These are phyloP conservation scores for Rapana venosa DNA, from an alignment of 2,888 invertebrate genomes.

Conservation along the genomic window DNA sequence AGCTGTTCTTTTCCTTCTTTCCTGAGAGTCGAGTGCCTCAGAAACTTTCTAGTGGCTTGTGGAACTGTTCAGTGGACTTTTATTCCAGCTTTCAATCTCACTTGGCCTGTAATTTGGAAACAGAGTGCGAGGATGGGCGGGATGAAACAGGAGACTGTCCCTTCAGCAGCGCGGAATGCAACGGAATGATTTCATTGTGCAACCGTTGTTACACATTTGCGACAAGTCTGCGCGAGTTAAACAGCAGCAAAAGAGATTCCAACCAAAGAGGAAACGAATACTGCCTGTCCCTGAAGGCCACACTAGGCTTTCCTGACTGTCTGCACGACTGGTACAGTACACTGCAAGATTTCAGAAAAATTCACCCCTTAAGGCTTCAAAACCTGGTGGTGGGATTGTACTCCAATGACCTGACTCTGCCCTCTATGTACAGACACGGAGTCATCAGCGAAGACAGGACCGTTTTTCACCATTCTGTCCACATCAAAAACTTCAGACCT, in stretches of 20 bases:
- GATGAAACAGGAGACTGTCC: background rate
- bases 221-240: background rate
- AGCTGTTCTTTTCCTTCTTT: background rate
- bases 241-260: background rate
- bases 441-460: background rate
- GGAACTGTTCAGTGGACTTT: background rate
- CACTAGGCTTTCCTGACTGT: background rate
- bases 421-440: background rate
- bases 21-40: background rate
- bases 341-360: background rate
- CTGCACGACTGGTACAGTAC: background rate
- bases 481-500: no score
- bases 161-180: background rate
- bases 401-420: background rate
- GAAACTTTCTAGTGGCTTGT: background rate
- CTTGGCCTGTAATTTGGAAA: background rate
- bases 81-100: background rate
- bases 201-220: background rate
- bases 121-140: slow-evolving; percentile 13
- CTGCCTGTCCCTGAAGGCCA: background rate
- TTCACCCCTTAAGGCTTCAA: background rate
- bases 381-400: background rate
- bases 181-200: background rate
- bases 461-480: background rate
- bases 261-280: background rate